phyloP scores from a whole-genome alignment of 2,888 invertebrate species.

The Dexiosoma caninum region DNA sequence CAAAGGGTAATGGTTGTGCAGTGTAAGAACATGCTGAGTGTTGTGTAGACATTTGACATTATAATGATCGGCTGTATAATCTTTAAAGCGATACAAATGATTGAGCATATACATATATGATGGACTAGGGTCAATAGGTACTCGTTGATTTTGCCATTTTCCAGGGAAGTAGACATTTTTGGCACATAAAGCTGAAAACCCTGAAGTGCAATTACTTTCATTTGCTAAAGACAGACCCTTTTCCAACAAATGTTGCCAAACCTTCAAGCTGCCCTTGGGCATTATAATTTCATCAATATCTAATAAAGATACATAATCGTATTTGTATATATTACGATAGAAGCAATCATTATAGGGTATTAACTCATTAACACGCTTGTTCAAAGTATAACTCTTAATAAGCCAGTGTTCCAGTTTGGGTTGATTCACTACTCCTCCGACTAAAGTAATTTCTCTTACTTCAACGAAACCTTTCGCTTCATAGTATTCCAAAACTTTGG shows the following conservation, averaged over 20 bases:
- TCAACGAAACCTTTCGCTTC: background rate
- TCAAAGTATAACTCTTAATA: background rate
- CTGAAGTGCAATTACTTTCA: background rate
- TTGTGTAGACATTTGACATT: constrained; percentile 95
- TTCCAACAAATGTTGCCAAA: constrained; percentile 21
- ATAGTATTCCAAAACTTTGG: constrained; percentile 41
- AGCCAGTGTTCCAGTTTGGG: constrained; percentile 25
- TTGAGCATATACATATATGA: constrained; percentile 93
- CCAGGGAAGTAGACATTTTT: constrained; percentile 17
- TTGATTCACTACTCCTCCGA: constrained; percentile 11
- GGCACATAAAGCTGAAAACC: background rate
- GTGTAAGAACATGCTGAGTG: constrained; percentile 88
- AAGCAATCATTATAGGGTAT: constrained; percentile 96
- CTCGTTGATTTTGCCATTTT: background rate
- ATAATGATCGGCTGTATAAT: constrained; percentile 92
- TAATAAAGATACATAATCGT: constrained; percentile 89
- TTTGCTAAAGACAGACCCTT: background rate
- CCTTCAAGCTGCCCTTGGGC: constrained; percentile 80
- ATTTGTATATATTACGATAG: constrained; percentile 91
- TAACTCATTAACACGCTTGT: constrained; percentile 93
- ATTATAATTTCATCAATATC: constrained; percentile 96
- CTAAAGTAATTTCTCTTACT: constrained; percentile 2
- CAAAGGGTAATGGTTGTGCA: constrained; percentile 93
- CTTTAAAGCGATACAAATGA: constrained; percentile 89
- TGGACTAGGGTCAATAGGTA: constrained; percentile 80